Base-by-base conservation (phyloP, 2,113 vertebrate species). In the Zosterops lateralis region DNA sequence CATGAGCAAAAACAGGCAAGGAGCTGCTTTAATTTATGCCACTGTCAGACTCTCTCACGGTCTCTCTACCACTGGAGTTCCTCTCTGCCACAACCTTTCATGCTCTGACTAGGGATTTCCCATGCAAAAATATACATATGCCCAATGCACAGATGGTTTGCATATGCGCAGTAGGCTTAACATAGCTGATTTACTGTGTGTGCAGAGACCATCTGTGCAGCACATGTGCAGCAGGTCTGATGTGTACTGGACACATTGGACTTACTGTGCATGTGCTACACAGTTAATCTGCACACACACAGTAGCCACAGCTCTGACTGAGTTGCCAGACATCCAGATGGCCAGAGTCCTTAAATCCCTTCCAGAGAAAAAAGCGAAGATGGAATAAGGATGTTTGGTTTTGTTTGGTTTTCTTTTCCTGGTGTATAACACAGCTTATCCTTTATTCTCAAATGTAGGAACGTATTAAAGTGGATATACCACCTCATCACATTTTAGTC, bases 321-420 rank as follows among this genome's bases (percentile, higher is more conserved):
- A 96, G 90, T 96, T 96, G 95, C 93, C 96, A 96, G 96, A 96
- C 96, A 95, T 96, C 95, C 96, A 96, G 96, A 96, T 96, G 96
- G 96, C 92, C 92, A 92, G 92, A 96, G 96, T 96, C 92, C 90
- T 95, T 92, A 96, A 96, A 94, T 96, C 88, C 82, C 88, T 96
- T 86, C 88, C 90, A 96, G 92, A 83, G 84, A 94, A 93, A 93
- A 92, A 87, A 90, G 29, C 47, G 60, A 94, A 87, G 92, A 95
- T 73, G 78, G 71, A 93, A 85, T 83, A 56, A 95, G 87, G 93
- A 92, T 25, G 6, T 80, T 94, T 48, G 32, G 36, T 60, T 89
- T 74, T 53, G 45, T 14, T 60, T 74, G 47, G 25, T 32, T 77
- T 61, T 48, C 47, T 83, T 74, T 86, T 87, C 12, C 74, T 72